phyloP scores from a whole-genome alignment of 2,797 vertebrate genomes.

The Hoplostethus atlanticus region DNA sequence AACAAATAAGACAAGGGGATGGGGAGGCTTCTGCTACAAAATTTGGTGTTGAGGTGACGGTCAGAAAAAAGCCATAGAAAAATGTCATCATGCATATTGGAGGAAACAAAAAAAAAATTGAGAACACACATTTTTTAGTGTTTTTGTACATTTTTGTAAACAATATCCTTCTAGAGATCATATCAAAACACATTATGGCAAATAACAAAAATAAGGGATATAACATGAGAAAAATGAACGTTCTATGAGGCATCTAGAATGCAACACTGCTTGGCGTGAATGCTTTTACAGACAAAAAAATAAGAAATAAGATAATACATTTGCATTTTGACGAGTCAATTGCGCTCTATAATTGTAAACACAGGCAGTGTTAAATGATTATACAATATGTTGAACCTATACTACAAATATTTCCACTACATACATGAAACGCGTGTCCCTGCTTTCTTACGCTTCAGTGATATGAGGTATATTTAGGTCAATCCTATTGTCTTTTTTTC shows the following conservation, averaged over 20 bases:
- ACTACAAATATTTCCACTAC: constrained; percentile 94
- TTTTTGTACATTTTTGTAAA: constrained; percentile 92
- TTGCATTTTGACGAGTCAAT: constrained; percentile 82
- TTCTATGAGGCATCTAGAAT: constrained; percentile 86
- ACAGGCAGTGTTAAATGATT: constrained; percentile 94
- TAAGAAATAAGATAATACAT: constrained; percentile 72
- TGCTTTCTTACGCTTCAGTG: constrained; percentile 86
- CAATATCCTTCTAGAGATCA: constrained; percentile 89
- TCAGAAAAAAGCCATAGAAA: constrained; percentile 85
- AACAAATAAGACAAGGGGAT: constrained; percentile 83
- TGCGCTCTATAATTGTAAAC: constrained; percentile 87
- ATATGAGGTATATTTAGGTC: constrained; percentile 91
- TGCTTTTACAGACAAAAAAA: constrained; percentile 75
- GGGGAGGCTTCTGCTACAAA: constrained; percentile 86
- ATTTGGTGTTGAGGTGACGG: constrained; percentile 87
- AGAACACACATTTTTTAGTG: constrained; percentile 86
- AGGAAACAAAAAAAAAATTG: constrained; percentile 56
- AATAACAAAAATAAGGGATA: constrained; percentile 87
- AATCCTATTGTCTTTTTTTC: constrained; percentile 80
- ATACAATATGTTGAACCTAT: constrained; percentile 93
- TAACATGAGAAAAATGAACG: constrained; percentile 80
- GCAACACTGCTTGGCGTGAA: constrained; percentile 88
- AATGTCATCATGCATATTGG: constrained; percentile 88
- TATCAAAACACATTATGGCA: constrained; percentile 89
- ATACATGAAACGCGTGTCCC: constrained; percentile 88